Evolutionary conservation across 2,888 invertebrate species (phyloP).

Genomic region (Cephus sareptanus): DNA sequence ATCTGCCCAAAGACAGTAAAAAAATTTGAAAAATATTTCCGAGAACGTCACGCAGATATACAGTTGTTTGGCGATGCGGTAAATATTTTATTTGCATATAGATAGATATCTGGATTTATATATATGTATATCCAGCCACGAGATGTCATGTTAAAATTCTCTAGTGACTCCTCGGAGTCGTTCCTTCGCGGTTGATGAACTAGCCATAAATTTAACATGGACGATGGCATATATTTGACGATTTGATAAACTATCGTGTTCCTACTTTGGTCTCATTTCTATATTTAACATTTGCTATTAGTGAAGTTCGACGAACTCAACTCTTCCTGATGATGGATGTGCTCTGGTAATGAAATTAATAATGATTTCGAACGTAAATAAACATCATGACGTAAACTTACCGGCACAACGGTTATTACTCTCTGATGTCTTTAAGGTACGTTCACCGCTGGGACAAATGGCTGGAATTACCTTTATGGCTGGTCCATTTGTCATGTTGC

Average conservation of each 20-base stretch:
- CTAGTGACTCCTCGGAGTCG: not conserved
- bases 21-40: not conserved
- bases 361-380: not conserved
- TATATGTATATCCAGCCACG: not conserved
- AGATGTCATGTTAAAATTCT: not conserved
- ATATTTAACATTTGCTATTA: not conserved
- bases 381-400: not conserved
- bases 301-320: not conserved
- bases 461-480: not conserved
- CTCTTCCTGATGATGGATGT: not conserved
- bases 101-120: not conserved
- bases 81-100: not conserved
- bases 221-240: not conserved
- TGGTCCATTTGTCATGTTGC: not conserved
- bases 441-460: slow-evolving; percentile 1
- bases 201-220: not conserved
- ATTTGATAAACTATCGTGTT: not conserved
- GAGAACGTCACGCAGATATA: not conserved
- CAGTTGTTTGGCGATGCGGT: not conserved
- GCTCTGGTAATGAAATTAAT: not conserved
- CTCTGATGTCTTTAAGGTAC: not conserved
- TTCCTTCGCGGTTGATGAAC: not conserved
- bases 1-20: not conserved
- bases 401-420: not conserved
- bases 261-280: not conserved